Conservation (phyloP, 1,140 invertebrate genomes). For the Cydia splendana region DNA sequence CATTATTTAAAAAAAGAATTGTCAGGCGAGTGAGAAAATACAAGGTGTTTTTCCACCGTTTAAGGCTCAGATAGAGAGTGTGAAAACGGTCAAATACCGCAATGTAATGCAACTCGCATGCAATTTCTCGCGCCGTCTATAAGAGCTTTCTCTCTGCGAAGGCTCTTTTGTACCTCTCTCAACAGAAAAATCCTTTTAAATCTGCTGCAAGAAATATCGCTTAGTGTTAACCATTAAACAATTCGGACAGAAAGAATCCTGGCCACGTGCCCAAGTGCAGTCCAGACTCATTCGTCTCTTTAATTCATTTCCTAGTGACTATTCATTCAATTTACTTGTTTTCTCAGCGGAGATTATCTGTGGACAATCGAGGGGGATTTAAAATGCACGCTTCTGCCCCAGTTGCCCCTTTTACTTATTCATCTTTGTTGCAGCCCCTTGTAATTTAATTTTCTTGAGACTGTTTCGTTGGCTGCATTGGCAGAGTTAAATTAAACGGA, state of each 20-base stretch:
- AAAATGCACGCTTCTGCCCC: conserved; percentile 18
- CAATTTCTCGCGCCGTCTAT: no score
- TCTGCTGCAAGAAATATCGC: not conserved
- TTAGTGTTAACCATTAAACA: conserved; percentile 10
- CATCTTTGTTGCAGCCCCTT: conserved; percentile 27
- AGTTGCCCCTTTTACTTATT: conserved; percentile 24
- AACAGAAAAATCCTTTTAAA: conserved; percentile 20
- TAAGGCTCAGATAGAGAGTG: no score
- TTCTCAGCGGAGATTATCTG: conserved; percentile 9
- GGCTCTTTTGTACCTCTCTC: not conserved
- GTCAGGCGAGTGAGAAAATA: not conserved
- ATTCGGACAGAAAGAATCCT: conserved; percentile 14
- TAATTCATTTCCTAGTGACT: not conserved
- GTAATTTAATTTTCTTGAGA: conserved; percentile 32
- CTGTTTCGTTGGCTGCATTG: conserved; percentile 11
- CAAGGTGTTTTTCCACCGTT: not conserved
- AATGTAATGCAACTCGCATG: no score
- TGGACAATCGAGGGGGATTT: conserved; percentile 5
- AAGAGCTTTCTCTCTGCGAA: no score
- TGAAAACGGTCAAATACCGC: no score
- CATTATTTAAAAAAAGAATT: not conserved
- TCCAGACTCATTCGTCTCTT: conserved; percentile 21
- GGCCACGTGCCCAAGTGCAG: conserved; percentile 15
- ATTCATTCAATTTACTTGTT: conserved; percentile 24
- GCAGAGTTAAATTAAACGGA: conserved; percentile 21